Percentiles rank a stretch among this genome's conserved stretches.
Evolutionary conservation across 2,888 invertebrate species (phyloP).

Genomic region (Drosophila yooni): DNA sequence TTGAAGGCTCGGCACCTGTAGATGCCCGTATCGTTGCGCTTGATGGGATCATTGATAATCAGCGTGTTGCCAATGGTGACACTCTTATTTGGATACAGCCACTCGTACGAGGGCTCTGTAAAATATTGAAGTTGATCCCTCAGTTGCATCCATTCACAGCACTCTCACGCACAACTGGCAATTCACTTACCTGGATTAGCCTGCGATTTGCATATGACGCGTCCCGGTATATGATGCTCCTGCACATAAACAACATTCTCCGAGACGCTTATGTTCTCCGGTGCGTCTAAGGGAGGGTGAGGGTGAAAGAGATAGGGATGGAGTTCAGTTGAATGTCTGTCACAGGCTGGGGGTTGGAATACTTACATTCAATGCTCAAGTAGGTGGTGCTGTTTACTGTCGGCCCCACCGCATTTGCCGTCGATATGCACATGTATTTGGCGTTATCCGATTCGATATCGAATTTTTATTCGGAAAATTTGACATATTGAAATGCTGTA

Average conservation of each 20-base stretch:
- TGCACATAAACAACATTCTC: conserved; percentile 84
- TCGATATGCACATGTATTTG: conserved; percentile 93
- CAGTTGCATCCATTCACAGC: background rate
- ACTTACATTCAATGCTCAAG: conserved; percentile 96
- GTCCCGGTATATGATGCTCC: conserved; percentile 86
- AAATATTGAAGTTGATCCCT: background rate
- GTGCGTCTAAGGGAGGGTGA: conserved; percentile 87
- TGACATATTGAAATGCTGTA: conserved; percentile 93
- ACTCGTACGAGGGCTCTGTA: conserved; percentile 83
- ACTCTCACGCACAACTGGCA: conserved; percentile 8
- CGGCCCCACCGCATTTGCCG: conserved; percentile 90
- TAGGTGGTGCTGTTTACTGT: conserved; percentile 93
- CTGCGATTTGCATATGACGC: conserved; percentile 86
- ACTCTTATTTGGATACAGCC: conserved; percentile 84
- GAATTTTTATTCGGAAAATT: conserved; percentile 92
- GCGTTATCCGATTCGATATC: conserved; percentile 91
- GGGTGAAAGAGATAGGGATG: background rate
- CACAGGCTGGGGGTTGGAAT: background rate
- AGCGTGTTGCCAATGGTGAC: conserved; percentile 85
- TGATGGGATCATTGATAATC: conserved; percentile 88
- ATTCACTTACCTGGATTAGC: conserved; percentile 85
- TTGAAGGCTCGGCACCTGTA: conserved; percentile 93
- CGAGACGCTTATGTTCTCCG: conserved; percentile 93
- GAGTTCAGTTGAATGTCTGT: conserved; percentile 8
- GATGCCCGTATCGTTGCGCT: conserved; percentile 90